Evolutionary conservation across 1,140 invertebrate species (phyloP).

Genomic region (Drosophila setifemur): DNA sequence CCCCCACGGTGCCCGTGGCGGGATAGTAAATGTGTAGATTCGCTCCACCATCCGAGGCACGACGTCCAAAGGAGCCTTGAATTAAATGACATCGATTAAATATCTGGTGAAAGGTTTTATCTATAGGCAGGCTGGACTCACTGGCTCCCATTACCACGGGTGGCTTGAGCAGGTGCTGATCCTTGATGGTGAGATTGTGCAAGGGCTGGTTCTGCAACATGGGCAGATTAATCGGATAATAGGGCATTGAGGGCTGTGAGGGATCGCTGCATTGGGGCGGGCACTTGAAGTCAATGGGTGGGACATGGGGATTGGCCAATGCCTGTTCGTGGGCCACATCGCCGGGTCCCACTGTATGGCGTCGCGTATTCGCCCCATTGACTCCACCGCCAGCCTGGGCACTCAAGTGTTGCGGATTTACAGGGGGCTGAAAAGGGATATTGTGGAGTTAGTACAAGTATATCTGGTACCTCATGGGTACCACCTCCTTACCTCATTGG

Average conservation of each 20-base stretch:
- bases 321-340: conserved; percentile 91
- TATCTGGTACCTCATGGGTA: background rate
- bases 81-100: conserved; percentile 1
- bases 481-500: conserved; percentile 71
- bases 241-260: conserved; percentile 82
- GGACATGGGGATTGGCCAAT: conserved; percentile 74
- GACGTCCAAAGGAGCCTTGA: conserved; percentile 90
- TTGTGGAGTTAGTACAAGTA: background rate
- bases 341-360: conserved; percentile 96
- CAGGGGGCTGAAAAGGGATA: conserved; percentile 26
- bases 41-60: conserved; percentile 97
- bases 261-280: conserved; percentile 56
- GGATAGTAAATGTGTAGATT: conserved; percentile 93
- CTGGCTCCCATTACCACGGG: conserved; percentile 93
- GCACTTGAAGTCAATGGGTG: conserved; percentile 78
- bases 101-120: background rate
- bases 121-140: conserved; percentile 82
- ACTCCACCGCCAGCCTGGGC: conserved; percentile 41
- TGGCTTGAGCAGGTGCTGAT: conserved; percentile 96
- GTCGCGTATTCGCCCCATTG: conserved; percentile 84
- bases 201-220: conserved; percentile 88
- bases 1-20: conserved; percentile 61
- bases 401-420: conserved; percentile 63
- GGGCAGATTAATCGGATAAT: conserved; percentile 89
- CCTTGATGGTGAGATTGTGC: conserved; percentile 94